These are phyloP conservation scores for Hypanus sabinus DNA, from an alignment of 2,113 vertebrate genomes.

Conservation along the genomic window DNA sequence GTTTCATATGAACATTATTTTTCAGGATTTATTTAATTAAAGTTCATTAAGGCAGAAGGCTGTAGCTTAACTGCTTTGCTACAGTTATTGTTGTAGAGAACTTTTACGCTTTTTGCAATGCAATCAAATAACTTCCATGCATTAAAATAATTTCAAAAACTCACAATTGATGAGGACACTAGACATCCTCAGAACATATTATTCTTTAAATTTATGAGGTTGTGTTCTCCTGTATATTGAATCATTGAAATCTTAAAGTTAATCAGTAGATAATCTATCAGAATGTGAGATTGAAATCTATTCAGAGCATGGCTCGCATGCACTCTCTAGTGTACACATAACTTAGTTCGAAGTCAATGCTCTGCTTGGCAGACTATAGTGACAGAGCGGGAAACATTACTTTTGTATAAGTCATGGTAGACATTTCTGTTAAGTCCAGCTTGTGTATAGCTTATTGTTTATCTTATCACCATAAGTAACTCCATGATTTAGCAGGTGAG, in stretches of 20 bases:
- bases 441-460: background rate
- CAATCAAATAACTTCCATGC: no score
- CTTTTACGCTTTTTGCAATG: no score
- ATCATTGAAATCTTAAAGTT: background rate
- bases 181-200: background rate
- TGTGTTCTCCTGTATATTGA: background rate
- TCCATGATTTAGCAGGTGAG: background rate
- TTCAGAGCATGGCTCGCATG: background rate
- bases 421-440: background rate
- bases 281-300: background rate
- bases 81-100: no score
- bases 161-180: background rate
- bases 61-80: no score
- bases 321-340: background rate
- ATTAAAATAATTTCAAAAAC: background rate
- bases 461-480: background rate
- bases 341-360: background rate
- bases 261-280: background rate
- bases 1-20: no score
- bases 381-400: background rate
- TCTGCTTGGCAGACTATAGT: background rate
- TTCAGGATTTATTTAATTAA: no score
- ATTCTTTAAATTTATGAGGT: background rate
- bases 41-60: no score
- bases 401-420: background rate